Evolutionary conservation across 2,113 vertebrate genomes (phyloP), one percentile per base, ranked within the genome.

Genomic region (Myocastor coypus): DNA sequence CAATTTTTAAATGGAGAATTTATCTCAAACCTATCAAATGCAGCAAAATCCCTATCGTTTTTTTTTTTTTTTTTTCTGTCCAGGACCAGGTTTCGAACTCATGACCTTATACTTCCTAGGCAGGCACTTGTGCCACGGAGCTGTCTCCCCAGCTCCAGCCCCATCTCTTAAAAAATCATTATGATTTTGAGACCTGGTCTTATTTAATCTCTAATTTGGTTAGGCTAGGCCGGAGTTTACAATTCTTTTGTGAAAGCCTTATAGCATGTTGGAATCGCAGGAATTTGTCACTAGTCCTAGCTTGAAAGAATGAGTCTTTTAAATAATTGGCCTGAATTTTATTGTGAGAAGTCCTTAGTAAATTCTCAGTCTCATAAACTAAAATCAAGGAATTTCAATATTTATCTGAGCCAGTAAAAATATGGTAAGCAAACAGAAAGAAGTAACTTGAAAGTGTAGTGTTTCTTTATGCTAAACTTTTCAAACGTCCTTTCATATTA

Each of bases 271-370:
- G 26, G 13, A 28, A 50, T 78, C 46, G 16, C 42, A 50, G 28
- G 16, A 28, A 32, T 78, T 30, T 77, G 28, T 16, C 16, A 55
- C 46, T 50, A 55, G 7, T 10, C 17, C 50, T 55, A 50, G 77
- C 50, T 52, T 7, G 20, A 97, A 96, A 94, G 94, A 97, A 89
- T 97, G 95, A 9, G 52, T 94, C 63, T 92, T 97, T 98, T 98
- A 96, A 97, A 95, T 9, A 55, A 80, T 95, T 89, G 57, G 97
- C 83, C 89, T 97, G 94, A 93, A 63, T 97, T 98, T 96, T 80
- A 95, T 93, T 87, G 37, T 94, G 97, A 87, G 77, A 91, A 66
- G 61, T 85, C 90, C 97, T 95, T 92, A 57, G 80, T 97, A 97
- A 69, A 94, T 91, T 93, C 9, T 96, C 5, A 88, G 9, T 14